Conservation (phyloP, 2,113 vertebrate genomes). For the Siniperca chuatsi region DNA sequence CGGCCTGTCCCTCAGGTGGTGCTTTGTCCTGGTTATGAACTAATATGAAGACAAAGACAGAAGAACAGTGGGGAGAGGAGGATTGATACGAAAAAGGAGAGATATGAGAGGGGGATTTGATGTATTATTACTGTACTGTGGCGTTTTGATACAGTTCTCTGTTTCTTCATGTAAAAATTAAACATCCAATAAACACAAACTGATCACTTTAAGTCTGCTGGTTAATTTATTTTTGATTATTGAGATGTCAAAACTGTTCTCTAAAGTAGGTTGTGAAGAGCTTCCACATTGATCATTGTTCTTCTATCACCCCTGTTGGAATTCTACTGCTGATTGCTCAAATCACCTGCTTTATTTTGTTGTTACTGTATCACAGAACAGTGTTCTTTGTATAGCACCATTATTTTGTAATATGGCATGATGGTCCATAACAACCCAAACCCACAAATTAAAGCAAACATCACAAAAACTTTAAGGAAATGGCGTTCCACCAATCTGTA, state of each 20-base stretch:
- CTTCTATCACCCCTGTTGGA: not conserved
- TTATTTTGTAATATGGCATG: too few relatives aligned
- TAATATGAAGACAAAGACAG: not conserved
- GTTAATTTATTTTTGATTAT: not conserved
- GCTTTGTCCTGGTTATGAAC: not conserved
- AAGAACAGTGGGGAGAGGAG: not conserved
- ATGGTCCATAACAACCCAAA: too few relatives aligned
- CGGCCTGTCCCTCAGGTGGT: not conserved
- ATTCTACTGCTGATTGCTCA: not conserved
- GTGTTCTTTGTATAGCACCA: too few relatives aligned
- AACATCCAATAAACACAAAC: constrained; percentile 32
- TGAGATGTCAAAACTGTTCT: not conserved
- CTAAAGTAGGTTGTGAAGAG: not conserved
- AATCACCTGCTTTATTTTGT: too few relatives aligned
- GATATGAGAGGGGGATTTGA: not conserved
- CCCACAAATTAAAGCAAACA: too few relatives aligned
- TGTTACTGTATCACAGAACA: too few relatives aligned
- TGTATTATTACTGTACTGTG: not conserved
- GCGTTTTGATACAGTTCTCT: constrained; percentile 5
- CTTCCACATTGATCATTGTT: not conserved
- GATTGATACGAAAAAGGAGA: not conserved
- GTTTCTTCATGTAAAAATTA: constrained; percentile 41
- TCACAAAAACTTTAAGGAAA: too few relatives aligned
- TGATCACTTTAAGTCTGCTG: not conserved
- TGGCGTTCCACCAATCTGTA: too few relatives aligned